A percentile compares a stretch with the other conserved stretches of the same genome.
phyloP scores from a whole-genome alignment of 2,797 vertebrate species.

The Ptychadena robeensis region DNA sequence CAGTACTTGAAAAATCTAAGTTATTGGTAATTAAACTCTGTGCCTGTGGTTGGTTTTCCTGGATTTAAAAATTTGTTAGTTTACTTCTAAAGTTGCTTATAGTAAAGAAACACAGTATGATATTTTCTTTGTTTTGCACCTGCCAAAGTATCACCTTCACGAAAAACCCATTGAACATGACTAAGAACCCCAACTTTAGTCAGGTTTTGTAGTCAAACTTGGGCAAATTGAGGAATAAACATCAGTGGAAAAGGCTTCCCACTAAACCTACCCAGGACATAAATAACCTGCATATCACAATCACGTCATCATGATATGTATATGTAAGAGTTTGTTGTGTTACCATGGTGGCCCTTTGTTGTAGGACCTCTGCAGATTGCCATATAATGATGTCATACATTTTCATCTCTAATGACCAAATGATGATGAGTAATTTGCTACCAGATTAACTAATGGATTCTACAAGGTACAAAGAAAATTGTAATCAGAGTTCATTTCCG shows the following conservation, averaged over 20 bases:
- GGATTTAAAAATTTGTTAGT: too few relatives aligned
- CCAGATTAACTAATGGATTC: constrained; percentile 6
- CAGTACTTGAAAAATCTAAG: too few relatives aligned
- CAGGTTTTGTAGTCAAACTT: neutral
- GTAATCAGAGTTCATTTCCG: constrained; percentile 8
- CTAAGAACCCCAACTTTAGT: too few relatives aligned
- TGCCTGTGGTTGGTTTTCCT: too few relatives aligned
- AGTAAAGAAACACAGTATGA: too few relatives aligned
- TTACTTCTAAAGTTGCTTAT: too few relatives aligned
- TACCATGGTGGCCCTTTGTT: neutral
- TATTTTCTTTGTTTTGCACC: too few relatives aligned
- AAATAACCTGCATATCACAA: neutral
- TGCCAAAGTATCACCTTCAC: too few relatives aligned
- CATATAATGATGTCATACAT: constrained; percentile 22
- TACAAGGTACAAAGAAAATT: neutral
- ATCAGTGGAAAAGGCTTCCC: neutral
- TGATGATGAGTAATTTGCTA: constrained; percentile 24
- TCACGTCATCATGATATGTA: neutral
- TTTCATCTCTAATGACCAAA: constrained; percentile 19
- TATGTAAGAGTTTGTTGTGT: neutral
- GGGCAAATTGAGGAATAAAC: neutral
- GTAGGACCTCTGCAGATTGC: neutral
- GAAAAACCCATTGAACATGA: too few relatives aligned
- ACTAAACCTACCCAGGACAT: neutral
- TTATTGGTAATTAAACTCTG: too few relatives aligned